These are phyloP conservation scores for Gonocerus acuteangulatus DNA, from an alignment of 2,888 invertebrate genomes.

Conservation along the genomic window DNA sequence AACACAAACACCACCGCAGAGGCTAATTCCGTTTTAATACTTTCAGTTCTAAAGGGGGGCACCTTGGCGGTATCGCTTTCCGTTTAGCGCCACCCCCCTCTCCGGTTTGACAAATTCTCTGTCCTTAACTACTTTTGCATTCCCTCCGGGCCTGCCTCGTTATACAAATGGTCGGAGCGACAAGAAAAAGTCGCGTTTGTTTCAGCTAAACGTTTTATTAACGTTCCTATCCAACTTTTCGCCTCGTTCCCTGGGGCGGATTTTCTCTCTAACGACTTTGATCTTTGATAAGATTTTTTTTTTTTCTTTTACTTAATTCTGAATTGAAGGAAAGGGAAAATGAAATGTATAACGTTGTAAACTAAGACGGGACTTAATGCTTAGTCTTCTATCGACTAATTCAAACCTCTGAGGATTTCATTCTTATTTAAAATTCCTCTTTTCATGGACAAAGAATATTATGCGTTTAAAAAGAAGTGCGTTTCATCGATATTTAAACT, in stretches of 20 bases:
- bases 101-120: conserved; percentile 21
- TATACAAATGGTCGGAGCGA: conserved; percentile 6
- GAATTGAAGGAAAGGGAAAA: neutral
- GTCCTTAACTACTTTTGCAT: conserved; percentile 22
- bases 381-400: too few species aligned
- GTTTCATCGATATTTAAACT: too few species aligned
- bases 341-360: neutral
- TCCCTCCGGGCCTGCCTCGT: conserved; percentile 1
- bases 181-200: conserved; percentile 14
- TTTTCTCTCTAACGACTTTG: neutral
- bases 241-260: neutral
- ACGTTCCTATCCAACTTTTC: conserved; percentile 16
- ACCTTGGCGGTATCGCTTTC: conserved; percentile 8
- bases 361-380: too few species aligned
- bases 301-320: neutral
- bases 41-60: neutral
- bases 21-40: conserved; percentile 23
- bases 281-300: neutral
- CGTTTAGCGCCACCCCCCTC: conserved; percentile 6
- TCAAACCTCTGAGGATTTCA: too few species aligned
- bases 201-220: conserved; percentile 18
- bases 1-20: neutral
- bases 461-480: too few species aligned
- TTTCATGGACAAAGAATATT: too few species aligned
- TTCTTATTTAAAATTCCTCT: too few species aligned